Conservation (phyloP, 2,888 invertebrate species). For the Chalcis sispes region DNA sequence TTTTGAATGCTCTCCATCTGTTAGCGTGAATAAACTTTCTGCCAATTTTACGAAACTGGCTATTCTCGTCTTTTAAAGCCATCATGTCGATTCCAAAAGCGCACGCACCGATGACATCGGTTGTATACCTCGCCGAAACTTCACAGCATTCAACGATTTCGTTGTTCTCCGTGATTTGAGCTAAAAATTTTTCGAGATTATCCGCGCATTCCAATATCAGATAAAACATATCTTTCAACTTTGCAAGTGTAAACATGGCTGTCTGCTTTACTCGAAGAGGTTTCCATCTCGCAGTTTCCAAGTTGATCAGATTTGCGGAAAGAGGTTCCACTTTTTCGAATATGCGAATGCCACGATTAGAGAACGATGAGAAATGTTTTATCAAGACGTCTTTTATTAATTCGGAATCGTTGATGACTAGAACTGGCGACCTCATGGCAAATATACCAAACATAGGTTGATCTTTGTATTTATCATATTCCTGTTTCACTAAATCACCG, state of each 20-base stretch:
- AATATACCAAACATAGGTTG: slow-evolving; percentile 63
- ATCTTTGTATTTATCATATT: slow-evolving; percentile 65
- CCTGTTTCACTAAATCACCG: slow-evolving; percentile 69
- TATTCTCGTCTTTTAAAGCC: slow-evolving; percentile 70
- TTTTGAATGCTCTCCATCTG: slow-evolving; percentile 56
- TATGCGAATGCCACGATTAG: slow-evolving; percentile 60
- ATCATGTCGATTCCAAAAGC: slow-evolving; percentile 76
- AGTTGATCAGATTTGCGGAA: slow-evolving; percentile 70
- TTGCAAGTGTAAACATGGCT: slow-evolving; percentile 77
- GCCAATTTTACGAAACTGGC: slow-evolving; percentile 74
- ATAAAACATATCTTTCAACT: slow-evolving; percentile 77
- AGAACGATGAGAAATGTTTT: slow-evolving; percentile 62
- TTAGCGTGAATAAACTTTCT: slow-evolving; percentile 63
- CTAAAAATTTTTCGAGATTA: slow-evolving; percentile 68
- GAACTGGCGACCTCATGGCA: slow-evolving; percentile 57
- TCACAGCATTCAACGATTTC: slow-evolving; percentile 67
- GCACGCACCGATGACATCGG: slow-evolving; percentile 76
- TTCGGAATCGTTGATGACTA: slow-evolving; percentile 63
- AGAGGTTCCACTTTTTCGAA: slow-evolving; percentile 69
- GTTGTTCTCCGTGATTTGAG: slow-evolving; percentile 54
- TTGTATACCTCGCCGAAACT: slow-evolving; percentile 73
- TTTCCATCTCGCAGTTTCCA: slow-evolving; percentile 75
- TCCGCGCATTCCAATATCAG: slow-evolving; percentile 71
- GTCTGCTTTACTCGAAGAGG: slow-evolving; percentile 75
- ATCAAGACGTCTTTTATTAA: slow-evolving; percentile 65